Percentiles rank a stretch among this genome's conserved stretches.
These are phyloP conservation scores for Gulo gulo DNA, from an alignment of 2,113 vertebrate genomes.

Conservation along the genomic window DNA sequence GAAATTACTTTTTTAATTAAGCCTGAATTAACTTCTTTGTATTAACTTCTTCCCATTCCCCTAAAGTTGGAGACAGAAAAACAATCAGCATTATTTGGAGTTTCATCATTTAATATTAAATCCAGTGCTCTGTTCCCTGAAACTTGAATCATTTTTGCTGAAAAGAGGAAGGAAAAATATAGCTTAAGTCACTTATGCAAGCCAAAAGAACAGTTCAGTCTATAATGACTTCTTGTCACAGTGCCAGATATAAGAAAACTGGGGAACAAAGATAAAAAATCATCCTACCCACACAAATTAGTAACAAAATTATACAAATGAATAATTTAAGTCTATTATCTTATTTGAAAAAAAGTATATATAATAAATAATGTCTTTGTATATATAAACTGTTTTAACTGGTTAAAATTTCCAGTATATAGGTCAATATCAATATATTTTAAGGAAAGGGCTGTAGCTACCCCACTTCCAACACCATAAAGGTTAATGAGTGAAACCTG, in stretches of 20 bases:
- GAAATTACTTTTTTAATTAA: slow-evolving; percentile 32
- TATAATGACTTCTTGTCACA: slow-evolving; percentile 20
- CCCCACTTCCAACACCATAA: not conserved
- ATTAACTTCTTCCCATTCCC: not conserved
- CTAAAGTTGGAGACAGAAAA: slow-evolving; percentile 3
- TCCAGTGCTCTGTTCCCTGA: not conserved
- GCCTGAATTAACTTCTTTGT: not conserved
- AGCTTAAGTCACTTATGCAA: not conserved
- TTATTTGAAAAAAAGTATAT: not conserved
- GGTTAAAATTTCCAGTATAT: not conserved
- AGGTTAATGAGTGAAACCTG: not conserved
- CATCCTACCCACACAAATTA: not conserved
- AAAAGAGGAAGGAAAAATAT: not conserved
- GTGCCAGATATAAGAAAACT: slow-evolving; percentile 4
- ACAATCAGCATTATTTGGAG: not conserved
- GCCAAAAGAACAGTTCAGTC: not conserved
- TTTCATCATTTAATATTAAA: not conserved
- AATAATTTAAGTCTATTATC: not conserved
- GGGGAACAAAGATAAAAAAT: not conserved
- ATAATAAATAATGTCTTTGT: not conserved
- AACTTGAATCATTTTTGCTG: not conserved
- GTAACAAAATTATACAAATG: slow-evolving; percentile 4
- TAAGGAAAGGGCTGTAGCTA: not conserved
- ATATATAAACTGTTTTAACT: not conserved
- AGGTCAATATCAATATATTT: not conserved